Evolutionary conservation across 1,140 invertebrate species (phyloP).

Genomic region (Drosophila watanabei): DNA sequence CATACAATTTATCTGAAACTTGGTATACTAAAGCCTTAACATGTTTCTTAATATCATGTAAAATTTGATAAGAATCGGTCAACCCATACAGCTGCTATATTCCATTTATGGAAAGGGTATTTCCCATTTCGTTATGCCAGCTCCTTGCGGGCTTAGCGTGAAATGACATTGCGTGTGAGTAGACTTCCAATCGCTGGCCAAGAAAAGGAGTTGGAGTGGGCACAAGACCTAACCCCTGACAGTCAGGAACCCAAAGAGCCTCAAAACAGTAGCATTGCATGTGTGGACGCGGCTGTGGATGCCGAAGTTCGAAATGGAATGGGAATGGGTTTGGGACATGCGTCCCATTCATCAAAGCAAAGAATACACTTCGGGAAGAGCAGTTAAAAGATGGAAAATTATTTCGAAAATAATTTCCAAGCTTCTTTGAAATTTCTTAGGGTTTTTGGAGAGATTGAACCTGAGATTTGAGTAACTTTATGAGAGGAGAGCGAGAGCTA

Average conservation of each 20-base stretch:
- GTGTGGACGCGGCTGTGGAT: conserved; percentile 35
- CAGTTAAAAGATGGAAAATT: background rate
- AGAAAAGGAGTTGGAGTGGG: background rate
- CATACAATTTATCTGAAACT: background rate
- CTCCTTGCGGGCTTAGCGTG: conserved; percentile 49
- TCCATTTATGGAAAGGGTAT: background rate
- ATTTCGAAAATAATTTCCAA: background rate
- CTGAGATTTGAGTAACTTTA: too few species aligned
- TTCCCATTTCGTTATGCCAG: background rate
- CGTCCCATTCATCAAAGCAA: conserved; percentile 49
- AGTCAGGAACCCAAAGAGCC: background rate
- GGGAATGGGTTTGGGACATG: conserved; percentile 25
- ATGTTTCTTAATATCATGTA: background rate
- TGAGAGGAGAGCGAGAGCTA: too few species aligned
- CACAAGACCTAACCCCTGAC: conserved; percentile 23
- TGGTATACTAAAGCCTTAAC: too few species aligned
- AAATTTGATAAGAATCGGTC: background rate
- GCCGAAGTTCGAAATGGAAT: conserved; percentile 7
- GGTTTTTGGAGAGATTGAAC: fast-evolving
- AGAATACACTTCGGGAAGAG: conserved; percentile 4
- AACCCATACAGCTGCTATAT: background rate
- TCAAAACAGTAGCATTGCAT: conserved; percentile 70
- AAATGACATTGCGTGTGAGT: conserved; percentile 76
- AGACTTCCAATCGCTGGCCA: conserved; percentile 44
- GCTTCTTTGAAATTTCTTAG: background rate